phyloP scores from a whole-genome alignment of 2,797 vertebrate genomes.

The Pogonophryne albipinna region DNA sequence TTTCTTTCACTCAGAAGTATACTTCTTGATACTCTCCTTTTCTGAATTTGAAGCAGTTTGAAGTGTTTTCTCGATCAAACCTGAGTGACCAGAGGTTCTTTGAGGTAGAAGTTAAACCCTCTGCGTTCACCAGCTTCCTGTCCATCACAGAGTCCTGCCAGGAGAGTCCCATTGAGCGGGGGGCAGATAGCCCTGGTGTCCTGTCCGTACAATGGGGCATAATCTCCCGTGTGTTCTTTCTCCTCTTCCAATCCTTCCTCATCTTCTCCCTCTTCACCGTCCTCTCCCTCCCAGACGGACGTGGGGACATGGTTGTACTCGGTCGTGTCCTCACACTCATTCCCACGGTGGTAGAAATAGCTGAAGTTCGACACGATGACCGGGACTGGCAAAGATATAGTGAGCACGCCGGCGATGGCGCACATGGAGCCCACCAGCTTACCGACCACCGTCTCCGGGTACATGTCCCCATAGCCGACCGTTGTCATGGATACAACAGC shows the following conservation, averaged over 20 bases:
- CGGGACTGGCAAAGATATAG: conserved; percentile 93
- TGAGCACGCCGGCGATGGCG: conserved; percentile 94
- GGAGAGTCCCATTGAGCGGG: conserved; percentile 78
- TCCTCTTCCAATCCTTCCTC: conserved; percentile 61
- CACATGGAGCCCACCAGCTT: conserved; percentile 96
- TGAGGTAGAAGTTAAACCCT: conserved; percentile 59
- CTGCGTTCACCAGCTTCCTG: conserved; percentile 54
- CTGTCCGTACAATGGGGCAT: conserved; percentile 74
- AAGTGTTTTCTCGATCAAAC: conserved; percentile 76
- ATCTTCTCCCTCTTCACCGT: conserved; percentile 38
- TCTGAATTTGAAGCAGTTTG: conserved; percentile 3
- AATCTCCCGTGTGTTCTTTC: conserved; percentile 65
- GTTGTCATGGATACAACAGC: conserved; percentile 97
- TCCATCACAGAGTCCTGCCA: conserved; percentile 77
- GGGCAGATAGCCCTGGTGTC: conserved; percentile 58
- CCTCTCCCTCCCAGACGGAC: conserved; percentile 81
- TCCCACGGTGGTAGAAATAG: conserved; percentile 94
- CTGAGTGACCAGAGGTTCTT: conserved; percentile 85
- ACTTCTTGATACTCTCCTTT: background rate
- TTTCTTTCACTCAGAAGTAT: background rate
- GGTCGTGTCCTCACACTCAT: conserved; percentile 86
- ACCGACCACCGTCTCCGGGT: conserved; percentile 90
- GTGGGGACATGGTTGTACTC: conserved; percentile 87
- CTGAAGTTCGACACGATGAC: conserved; percentile 98
- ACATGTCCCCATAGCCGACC: conserved; percentile 96